Base-by-base conservation (phyloP, 2,888 invertebrate genomes). In the Leptopilina drosophilae region DNA sequence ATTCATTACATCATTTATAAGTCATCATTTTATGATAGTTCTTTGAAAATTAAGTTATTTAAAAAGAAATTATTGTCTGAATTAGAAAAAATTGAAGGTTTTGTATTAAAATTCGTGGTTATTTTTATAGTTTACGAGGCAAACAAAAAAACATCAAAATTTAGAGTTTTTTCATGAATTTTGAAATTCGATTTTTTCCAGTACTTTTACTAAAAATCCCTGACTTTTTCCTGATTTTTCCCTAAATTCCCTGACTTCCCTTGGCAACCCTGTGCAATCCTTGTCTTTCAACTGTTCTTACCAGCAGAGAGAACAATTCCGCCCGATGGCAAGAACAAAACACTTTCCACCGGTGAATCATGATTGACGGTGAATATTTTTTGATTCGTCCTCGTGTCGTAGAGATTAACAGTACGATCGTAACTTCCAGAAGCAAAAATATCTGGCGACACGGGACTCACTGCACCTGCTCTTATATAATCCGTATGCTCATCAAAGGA, bases 301-400 rank as follows among this genome's bases (percentile, higher is more conserved):
- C 95, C 98, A 80, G 98, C 98, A 87, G 98, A 97, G 69, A 98
- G 93, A 89, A 99, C 96, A 87, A 99, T 94, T 64, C 97, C 97
- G 33, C 98, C 98, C 69, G 96, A 95, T 5, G 98, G 98, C 87
- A 98, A 93, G 91, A 97, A 97, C 4, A 98, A 91, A 75, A 98
- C 93, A 81, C 97, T 96, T 92, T 99, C 98, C 0, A 99, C 96
- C 0, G 98, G 98, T 85, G 95, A 95, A 8, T 96, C 98, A 92
- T 99, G 98, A 88, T 97, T 95, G 1, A 98, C 95, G 40, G 94
- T 94, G 77, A 96, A 92, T 0, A 96, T 94, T 77, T 95, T 94
- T 85, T 95, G 93, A 84, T 94, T 93, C 1, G 95, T 94, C 87
- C 98, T 93, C 0, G 94, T 94, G 90, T 99, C 99, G 93, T 96